phyloP scores from a whole-genome alignment of 2,797 vertebrate species.

The Notolepis coatsorum region DNA sequence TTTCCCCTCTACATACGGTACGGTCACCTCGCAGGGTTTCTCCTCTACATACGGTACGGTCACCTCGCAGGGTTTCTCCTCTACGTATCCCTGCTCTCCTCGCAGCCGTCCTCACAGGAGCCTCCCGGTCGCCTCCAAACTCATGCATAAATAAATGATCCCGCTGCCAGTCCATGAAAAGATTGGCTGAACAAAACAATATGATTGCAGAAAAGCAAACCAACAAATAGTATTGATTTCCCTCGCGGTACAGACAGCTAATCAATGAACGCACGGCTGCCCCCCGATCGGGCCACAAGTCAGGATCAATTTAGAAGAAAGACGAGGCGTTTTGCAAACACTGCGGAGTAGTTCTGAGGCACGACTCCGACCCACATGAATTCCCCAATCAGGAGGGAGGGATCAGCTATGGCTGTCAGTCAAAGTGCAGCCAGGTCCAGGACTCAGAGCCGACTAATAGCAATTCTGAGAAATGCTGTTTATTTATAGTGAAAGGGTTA shows the following conservation, averaged over 20 bases:
- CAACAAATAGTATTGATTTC: constrained; percentile 82
- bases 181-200: constrained; percentile 73
- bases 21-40: too few relatives aligned
- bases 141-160: constrained; percentile 70
- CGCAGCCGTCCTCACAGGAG: neutral
- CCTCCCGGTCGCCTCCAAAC: constrained; percentile 10
- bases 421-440: constrained; percentile 34
- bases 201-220: constrained; percentile 78
- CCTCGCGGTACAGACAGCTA: constrained; percentile 76
- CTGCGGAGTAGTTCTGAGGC: constrained; percentile 71
- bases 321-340: constrained; percentile 77
- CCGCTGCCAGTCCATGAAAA: constrained; percentile 61
- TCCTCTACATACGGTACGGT: too few relatives aligned
- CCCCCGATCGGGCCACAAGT: constrained; percentile 67
- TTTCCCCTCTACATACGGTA: too few relatives aligned
- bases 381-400: constrained; percentile 59
- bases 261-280: constrained; percentile 79
- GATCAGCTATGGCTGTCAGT: constrained; percentile 51
- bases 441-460: too few relatives aligned
- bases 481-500: too few relatives aligned
- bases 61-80: too few relatives aligned
- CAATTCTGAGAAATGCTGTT: too few relatives aligned
- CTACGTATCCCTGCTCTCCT: neutral
- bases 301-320: constrained; percentile 78
- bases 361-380: constrained; percentile 51